Conservation (phyloP, 2,113 vertebrate genomes). For the Mionectes macconnelli region DNA sequence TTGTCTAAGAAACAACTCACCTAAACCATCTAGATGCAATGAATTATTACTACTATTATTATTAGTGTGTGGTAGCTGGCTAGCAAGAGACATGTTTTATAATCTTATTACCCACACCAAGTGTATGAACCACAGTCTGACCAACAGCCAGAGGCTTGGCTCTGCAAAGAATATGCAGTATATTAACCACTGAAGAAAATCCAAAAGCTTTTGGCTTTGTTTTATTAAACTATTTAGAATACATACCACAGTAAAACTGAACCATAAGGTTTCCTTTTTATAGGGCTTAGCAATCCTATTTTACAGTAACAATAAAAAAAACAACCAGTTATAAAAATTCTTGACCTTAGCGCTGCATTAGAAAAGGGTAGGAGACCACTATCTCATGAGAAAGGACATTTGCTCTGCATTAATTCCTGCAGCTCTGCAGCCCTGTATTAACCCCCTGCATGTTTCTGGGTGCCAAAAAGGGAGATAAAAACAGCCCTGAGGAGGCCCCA, state of each 20-base stretch:
- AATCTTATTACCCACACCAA: slow-evolving; percentile 67
- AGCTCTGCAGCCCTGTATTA: background rate
- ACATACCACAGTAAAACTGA: slow-evolving; percentile 46
- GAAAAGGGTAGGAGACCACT: background rate
- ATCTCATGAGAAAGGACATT: background rate
- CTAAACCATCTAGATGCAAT: slow-evolving; percentile 39
- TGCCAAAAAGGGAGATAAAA: background rate
- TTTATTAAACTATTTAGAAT: slow-evolving; percentile 68
- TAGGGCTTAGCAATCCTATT: slow-evolving; percentile 40
- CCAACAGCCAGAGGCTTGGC: background rate
- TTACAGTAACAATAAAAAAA: slow-evolving; percentile 69
- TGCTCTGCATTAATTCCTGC: background rate
- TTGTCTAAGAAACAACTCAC: slow-evolving; percentile 28
- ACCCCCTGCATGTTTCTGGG: background rate
- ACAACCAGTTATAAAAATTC: slow-evolving; percentile 40
- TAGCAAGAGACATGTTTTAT: slow-evolving; percentile 72
- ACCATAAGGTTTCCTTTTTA: slow-evolving; percentile 62
- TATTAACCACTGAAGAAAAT: slow-evolving; percentile 53
- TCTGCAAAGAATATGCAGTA: background rate
- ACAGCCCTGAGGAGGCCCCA: background rate
- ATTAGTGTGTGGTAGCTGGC: slow-evolving; percentile 62
- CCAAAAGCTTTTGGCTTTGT: slow-evolving; percentile 53
- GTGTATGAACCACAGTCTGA: slow-evolving; percentile 33
- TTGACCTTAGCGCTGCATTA: slow-evolving; percentile 9
- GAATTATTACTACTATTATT: slow-evolving; percentile 65